Evolutionary conservation across 2,888 invertebrate genomes (phyloP), one percentile per base, ranked within the genome.

Genomic region (Spicauda simplicius): DNA sequence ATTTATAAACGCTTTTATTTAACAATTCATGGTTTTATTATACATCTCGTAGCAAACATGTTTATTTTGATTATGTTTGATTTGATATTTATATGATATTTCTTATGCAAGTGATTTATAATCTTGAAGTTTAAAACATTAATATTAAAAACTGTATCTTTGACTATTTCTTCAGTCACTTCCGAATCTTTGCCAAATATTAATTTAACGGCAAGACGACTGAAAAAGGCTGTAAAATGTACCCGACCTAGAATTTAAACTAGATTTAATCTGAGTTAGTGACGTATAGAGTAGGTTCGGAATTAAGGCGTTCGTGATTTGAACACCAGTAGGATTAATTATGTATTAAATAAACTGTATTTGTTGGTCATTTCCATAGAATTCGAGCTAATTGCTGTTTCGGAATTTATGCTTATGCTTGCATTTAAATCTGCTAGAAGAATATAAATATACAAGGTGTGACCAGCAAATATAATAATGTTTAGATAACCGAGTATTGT

Each of bases 211-310:
- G 85, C 83, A 80, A 71, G 76, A 73, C 76, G 88, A 89, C 88
- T 89, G 90, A 88, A 76, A 79, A 84, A 77, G 89, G 89, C 88
- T 89, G 87, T 88, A 71, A 66, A 61, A 20, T 67, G 48, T 67
- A 67, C 67, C 55, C 56, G 20, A 67, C 48, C 19, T 67, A 56
- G 60, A 60, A 56, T 60, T 57, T 66, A 67, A 56, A 3, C 12
- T 61, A 61, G 56, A 18, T 55, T 41, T 52, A 56, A 57, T 56
- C 48, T 4, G 8, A 52, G 61, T 60, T 67, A 67, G 60, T 61
- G 66, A 66, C 54, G 52, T 60, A 30, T 60, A 58, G 60, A 11
- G 19, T 66, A 66, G 66, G 52, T 55, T 60, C 14, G 33, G 33
- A 33, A 6, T 48, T 30, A 55, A 25, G 61, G 20, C 53, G 59